Evolutionary conservation across 2,888 invertebrate genomes (phyloP), one percentile per base, ranked within the genome.

Genomic region (Coenonympha arcania): DNA sequence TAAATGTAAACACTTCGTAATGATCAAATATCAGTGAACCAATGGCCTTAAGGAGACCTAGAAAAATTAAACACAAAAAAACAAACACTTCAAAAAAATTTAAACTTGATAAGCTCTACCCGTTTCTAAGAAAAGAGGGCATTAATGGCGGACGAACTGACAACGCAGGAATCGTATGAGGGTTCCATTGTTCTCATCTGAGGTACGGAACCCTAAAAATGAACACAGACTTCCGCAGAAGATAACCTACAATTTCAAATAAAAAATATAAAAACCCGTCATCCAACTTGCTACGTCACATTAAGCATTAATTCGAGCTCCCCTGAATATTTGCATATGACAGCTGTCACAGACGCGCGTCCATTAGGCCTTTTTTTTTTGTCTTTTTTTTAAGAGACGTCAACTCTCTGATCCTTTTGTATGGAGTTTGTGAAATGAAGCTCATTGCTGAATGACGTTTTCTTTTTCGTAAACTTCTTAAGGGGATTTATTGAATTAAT

Each of bases 241-340:
- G 11, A n/a, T 28, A n/a, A 9, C n/a, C 28, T 3, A n/a, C 28
- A 28, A n/a, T 28, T 2, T 28, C 9, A 28, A n/a, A 28, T n/a
- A 11, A 6, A 39, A 39, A 37, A 13, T 11, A 22, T 37, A n/a
- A n/a, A n/a, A n/a, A n/a, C 22, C 11, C 22, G 6, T 37, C 13
- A 37, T 22, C 19, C 20, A 11, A 20, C 19, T 20, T 19, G 9
- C 1, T 9, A 15, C 19, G 50, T 50, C 53, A 47, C 42, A 50
- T 46, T 45, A 49, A 53, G 50, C 28, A 50, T 42, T 48, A 55
- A 50, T 47, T 47, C 43, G 41, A 26, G 33, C 44, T 37, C 44
- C 43, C 42, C 44, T 36, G 31, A 47, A 43, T 48, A 52, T 55
- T 55, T 57, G 56, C 55, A 46, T 50, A 40, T 58, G 58, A 58